phyloP scores from a whole-genome alignment of 2,888 invertebrate species.

The Arrhopalites spinosus region DNA sequence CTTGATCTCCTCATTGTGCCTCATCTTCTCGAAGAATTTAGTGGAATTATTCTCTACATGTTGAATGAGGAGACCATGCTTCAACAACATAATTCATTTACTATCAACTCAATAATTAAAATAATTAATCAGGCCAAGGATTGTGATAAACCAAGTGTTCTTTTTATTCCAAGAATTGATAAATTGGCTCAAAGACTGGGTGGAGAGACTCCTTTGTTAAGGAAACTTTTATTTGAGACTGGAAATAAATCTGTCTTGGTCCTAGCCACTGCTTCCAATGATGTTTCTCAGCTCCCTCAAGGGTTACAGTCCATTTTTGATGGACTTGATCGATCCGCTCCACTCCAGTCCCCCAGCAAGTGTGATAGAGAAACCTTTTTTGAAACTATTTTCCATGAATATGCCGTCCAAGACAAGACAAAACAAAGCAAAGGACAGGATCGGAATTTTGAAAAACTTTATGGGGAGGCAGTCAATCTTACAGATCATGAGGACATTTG shows the following conservation, averaged over 20 bases:
- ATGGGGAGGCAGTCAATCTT: neutral
- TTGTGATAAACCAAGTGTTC: constrained; percentile 17
- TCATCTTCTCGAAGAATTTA: no score
- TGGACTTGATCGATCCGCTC: constrained; percentile 1
- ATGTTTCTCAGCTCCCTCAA: neutral
- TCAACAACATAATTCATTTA: neutral
- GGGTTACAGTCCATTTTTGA: constrained; percentile 22
- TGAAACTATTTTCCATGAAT: neutral
- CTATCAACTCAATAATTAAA: constrained; percentile 12
- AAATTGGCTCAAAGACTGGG: constrained; percentile 19
- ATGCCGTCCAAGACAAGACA: neutral
- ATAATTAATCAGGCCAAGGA: constrained; percentile 36
- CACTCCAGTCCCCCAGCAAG: neutral
- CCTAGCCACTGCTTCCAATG: constrained; percentile 18
- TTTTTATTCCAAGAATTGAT: constrained; percentile 41
- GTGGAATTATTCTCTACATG: no score
- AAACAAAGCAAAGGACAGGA: neutral
- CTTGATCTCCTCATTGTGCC: constrained; percentile 35
- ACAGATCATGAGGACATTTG: constrained; percentile 29
- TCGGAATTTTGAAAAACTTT: neutral
- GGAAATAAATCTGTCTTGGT: constrained; percentile 22
- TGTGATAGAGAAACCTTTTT: constrained; percentile 8
- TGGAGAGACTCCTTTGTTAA: neutral
- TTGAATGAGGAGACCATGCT: constrained; percentile 35
- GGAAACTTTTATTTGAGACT: constrained; percentile 27